Evolutionary conservation across 2,797 vertebrate species (phyloP), one percentile per base, ranked within the genome.

Genomic region (Cirrhinus molitorella): DNA sequence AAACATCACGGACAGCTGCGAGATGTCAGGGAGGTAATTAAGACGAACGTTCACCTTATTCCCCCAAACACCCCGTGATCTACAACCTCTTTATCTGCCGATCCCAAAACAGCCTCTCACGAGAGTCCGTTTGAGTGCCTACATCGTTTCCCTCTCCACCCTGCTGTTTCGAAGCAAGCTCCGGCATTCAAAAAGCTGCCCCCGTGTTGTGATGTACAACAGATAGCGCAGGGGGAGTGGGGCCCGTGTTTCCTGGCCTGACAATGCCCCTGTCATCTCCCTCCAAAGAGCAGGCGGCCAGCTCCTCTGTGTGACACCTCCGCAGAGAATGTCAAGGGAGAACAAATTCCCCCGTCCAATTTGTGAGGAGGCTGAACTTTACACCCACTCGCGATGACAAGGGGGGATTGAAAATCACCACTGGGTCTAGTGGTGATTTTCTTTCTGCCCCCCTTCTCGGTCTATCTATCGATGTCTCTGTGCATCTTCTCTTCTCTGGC

Each of bases 321-420:
- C 87, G 85, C 88, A 90, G 92, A 93, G 91, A 93, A 94, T 92
- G 91, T 93, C 93, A 94, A 80, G 87, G 87, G 89, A 89, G 90
- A 92, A 93, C 92, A 92, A 93, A 93, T 94, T 94, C 92, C 94
- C 92, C 89, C 71, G 86, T 91, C 92, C 93, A 94, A 95, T 95
- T 95, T 95, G 91, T 90, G 91, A 91, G 90, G 89, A 92, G 93
- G 90, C 90, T 92, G 93, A 93, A 94, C 90, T 92, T 93, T 93
- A 75, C 91, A 88, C 90, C 89, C 85, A 85, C 85, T 91, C 88
- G 87, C 89, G 76, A 72, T 83, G 85, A 87, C 88, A 83, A 71
- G 82, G 70, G 87, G 67, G 86, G 89, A 89, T 85, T 84, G 88
- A 87, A 91, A 92, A 91, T 90, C 91, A 90, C 90, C 92, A 93